Evolutionary conservation across 2,113 vertebrate genomes (phyloP).

Genomic region (Crotalus viridis): DNA sequence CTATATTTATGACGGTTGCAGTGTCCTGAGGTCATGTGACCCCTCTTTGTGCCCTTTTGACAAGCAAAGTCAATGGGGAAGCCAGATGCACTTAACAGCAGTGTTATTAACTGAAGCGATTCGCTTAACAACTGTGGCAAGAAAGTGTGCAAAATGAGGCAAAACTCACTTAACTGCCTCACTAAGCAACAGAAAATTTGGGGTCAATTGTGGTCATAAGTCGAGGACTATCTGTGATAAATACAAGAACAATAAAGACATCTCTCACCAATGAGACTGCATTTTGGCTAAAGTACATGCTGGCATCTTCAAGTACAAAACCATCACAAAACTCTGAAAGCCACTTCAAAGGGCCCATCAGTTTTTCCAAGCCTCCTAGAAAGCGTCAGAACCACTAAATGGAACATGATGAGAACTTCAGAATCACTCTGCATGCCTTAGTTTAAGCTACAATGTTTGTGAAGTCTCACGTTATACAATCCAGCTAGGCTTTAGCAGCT

Average conservation of each 20-base stretch:
- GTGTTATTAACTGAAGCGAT: neutral
- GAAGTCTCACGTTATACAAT: constrained; percentile 9
- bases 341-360: constrained; percentile 28
- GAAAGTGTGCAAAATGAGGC: neutral
- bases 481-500: constrained; percentile 17
- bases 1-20: neutral
- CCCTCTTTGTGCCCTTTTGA: neutral
- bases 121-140: neutral
- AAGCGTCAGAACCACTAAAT: constrained; percentile 43
- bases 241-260: neutral
- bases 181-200: neutral
- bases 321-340: neutral
- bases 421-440: neutral
- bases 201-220: neutral
- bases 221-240: neutral
- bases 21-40: neutral
- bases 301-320: neutral
- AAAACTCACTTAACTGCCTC: neutral
- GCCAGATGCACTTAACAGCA: neutral
- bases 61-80: neutral
- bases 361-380: constrained; percentile 9
- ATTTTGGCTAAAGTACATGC: neutral
- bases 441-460: constrained; percentile 4
- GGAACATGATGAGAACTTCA: constrained; percentile 29
- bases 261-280: neutral